A percentile compares a stretch with the other conserved stretches of the same genome.
These are phyloP conservation scores for Ferdinandea cuprea DNA, from an alignment of 2,888 invertebrate genomes.

Conservation along the genomic window DNA sequence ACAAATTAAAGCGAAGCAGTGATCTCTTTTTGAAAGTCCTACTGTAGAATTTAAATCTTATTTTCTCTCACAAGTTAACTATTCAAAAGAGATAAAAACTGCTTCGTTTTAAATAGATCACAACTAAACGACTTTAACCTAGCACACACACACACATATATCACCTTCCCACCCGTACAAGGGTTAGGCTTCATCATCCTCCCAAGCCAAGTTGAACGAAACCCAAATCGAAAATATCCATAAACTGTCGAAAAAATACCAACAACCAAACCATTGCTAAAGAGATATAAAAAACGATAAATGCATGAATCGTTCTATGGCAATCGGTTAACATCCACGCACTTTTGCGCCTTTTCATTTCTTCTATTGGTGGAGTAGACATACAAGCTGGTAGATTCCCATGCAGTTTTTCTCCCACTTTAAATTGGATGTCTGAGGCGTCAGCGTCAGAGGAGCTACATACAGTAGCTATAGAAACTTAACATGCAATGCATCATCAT, in stretches of 20 bases:
- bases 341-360: slow-evolving; percentile 49
- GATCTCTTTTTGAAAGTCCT: no score
- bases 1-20: no score
- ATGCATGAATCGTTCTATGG: slow-evolving; percentile 45
- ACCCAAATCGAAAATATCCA: slow-evolving; percentile 36
- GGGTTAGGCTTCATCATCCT: slow-evolving; percentile 53
- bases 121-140: slow-evolving; percentile 45
- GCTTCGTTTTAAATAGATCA: slow-evolving; percentile 56
- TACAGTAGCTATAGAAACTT: slow-evolving; percentile 57
- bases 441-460: slow-evolving; percentile 29
- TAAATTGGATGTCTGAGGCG: slow-evolving; percentile 54
- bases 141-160: slow-evolving; percentile 10
- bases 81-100: slow-evolving; percentile 44
- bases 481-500: slow-evolving; percentile 52
- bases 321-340: slow-evolving; percentile 64
- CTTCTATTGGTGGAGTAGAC: slow-evolving; percentile 45
- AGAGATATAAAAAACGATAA: slow-evolving; percentile 51
- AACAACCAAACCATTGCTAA: slow-evolving; percentile 20
- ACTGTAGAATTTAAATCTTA: slow-evolving; percentile 12
- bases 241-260: slow-evolving; percentile 31
- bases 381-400: slow-evolving; percentile 39
- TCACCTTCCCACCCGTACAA: slow-evolving; percentile 53
- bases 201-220: slow-evolving; percentile 45
- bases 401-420: slow-evolving; percentile 59
- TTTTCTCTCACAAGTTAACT: neutral